phyloP scores from a whole-genome alignment of 1,140 invertebrate genomes.

The Psix sp. region DNA sequence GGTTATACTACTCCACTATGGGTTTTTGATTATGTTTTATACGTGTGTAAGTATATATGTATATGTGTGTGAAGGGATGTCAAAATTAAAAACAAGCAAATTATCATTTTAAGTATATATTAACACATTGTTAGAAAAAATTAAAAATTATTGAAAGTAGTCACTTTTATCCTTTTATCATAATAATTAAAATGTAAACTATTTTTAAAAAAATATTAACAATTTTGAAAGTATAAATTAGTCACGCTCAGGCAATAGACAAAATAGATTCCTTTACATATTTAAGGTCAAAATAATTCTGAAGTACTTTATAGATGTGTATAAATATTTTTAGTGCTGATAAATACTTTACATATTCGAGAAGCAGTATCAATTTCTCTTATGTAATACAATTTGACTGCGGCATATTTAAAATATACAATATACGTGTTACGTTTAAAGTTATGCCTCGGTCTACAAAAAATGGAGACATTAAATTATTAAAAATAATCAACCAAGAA shows the following conservation, averaged over 20 bases:
- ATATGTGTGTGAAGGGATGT: conserved; percentile 13
- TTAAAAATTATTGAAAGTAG: too few species aligned
- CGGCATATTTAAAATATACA: conserved; percentile 27
- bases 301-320: conserved; percentile 2
- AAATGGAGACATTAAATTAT: conserved; percentile 1
- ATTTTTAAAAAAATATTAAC: too few species aligned
- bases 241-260: background rate
- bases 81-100: conserved; percentile 16
- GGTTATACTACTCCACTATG: conserved; percentile 24
- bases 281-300: conserved; percentile 5
- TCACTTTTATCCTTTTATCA: too few species aligned
- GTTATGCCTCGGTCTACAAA: background rate
- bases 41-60: conserved; percentile 19
- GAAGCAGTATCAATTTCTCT: conserved; percentile 10
- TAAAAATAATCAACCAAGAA: conserved; percentile 8
- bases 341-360: conserved; percentile 25
- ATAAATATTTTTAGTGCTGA: conserved; percentile 44
- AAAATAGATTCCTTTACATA: background rate
- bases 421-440: conserved; percentile 11
- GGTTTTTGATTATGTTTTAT: conserved; percentile 36
- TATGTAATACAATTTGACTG: conserved; percentile 14
- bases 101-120: conserved; percentile 6
- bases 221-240: background rate
- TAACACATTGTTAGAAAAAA: background rate
- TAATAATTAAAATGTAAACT: too few species aligned